Percentiles rank a stretch among this genome's conserved stretches.
Conservation (phyloP, 2,797 vertebrate genomes). For the Echiichthys vipera region DNA sequence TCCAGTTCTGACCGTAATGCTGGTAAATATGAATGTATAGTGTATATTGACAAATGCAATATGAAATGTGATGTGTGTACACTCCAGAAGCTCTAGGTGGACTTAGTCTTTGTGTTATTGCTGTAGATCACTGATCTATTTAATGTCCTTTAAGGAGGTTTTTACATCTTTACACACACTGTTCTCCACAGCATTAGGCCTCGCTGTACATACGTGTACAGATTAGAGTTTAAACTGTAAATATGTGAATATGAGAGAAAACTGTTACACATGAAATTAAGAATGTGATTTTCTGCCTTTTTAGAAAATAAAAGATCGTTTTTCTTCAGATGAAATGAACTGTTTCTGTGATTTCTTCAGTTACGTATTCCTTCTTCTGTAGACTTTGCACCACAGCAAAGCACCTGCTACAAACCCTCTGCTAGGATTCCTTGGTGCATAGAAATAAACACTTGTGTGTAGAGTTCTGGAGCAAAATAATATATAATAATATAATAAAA, state of each 20-base stretch:
- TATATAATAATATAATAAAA: neutral
- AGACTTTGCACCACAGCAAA: neutral
- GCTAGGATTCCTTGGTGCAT: neutral
- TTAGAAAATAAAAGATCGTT: conserved; percentile 12
- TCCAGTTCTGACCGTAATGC: conserved; percentile 11
- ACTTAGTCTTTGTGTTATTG: conserved; percentile 13
- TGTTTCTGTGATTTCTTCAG: neutral
- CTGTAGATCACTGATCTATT: conserved; percentile 21
- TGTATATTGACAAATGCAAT: conserved; percentile 6
- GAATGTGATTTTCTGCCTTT: conserved; percentile 30
- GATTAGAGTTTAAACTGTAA: conserved; percentile 56
- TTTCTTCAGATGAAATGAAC: neutral
- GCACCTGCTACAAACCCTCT: too few relatives aligned
- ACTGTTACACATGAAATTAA: conserved; percentile 52
- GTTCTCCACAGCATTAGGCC: neutral
- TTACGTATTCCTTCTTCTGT: neutral
- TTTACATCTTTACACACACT: conserved; percentile 28
- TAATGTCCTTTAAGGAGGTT: conserved; percentile 31
- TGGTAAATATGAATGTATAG: conserved; percentile 30
- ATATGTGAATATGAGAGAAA: conserved; percentile 64
- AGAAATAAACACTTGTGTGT: neutral
- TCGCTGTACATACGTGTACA: conserved; percentile 62
- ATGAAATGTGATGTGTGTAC: conserved; percentile 21
- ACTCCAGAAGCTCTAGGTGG: conserved; percentile 28
- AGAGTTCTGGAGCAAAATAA: neutral